A percentile compares a stretch with the other conserved stretches of the same genome.
phyloP scores from a whole-genome alignment of 2,797 vertebrate species.

The Acanthurus tractus region DNA sequence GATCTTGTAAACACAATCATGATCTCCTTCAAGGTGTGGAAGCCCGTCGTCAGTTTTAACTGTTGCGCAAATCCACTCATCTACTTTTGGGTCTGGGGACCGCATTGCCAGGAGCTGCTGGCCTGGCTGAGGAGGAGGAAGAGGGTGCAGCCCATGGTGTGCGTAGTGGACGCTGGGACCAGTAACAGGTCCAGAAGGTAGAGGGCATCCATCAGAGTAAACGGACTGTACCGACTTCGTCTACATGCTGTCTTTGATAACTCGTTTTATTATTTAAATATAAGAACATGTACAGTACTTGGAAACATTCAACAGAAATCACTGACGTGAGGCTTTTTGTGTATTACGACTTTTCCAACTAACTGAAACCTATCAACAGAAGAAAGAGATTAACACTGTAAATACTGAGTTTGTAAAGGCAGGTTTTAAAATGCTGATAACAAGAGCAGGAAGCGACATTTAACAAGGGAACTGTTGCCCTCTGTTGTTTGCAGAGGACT shows the following conservation, averaged over 20 bases:
- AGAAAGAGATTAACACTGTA: background rate
- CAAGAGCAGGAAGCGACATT: slow-evolving; percentile 12
- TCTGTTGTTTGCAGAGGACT: slow-evolving; percentile 50
- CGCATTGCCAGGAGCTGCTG: slow-evolving; percentile 42
- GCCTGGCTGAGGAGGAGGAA: slow-evolving; percentile 43
- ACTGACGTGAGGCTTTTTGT: background rate
- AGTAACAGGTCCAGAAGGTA: slow-evolving; percentile 9
- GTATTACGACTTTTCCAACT: background rate
- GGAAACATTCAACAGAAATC: slow-evolving; percentile 26
- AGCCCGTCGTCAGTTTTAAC: slow-evolving; percentile 72
- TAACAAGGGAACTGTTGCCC: slow-evolving; percentile 56
- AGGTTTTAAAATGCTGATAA: background rate
- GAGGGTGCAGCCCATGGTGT: slow-evolving; percentile 43
- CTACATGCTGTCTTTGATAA: slow-evolving; percentile 1
- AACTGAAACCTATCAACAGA: background rate
- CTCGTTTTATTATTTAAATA: slow-evolving; percentile 45
- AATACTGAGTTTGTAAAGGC: background rate
- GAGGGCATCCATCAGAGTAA: background rate
- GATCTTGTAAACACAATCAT: slow-evolving; percentile 47
- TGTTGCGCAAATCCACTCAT: slow-evolving; percentile 78
- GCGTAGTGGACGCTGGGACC: slow-evolving; percentile 16
- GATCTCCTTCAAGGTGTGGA: slow-evolving; percentile 73
- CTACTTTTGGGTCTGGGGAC: slow-evolving; percentile 62
- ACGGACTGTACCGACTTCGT: background rate
- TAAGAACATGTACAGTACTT: background rate